Percentiles rank a stretch among this genome's conserved stretches.
phyloP scores from a whole-genome alignment of 2,888 invertebrate species.

The Pinctada fucata region DNA sequence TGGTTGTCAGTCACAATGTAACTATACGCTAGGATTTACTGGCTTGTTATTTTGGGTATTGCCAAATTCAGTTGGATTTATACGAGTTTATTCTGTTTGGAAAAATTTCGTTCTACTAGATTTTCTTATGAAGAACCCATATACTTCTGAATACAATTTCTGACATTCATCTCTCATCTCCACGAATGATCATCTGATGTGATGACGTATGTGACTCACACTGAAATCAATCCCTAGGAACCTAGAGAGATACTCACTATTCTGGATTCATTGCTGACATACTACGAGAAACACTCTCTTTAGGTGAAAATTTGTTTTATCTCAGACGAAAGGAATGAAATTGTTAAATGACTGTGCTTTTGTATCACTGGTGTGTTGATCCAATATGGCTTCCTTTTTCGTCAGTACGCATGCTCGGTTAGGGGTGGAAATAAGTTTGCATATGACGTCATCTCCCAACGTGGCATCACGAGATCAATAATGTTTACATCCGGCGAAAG shows the following conservation, averaged over 20 bases:
- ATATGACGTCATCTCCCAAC: slow-evolving; percentile 67
- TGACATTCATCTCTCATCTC: too few species aligned
- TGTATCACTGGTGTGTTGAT: slow-evolving; percentile 34
- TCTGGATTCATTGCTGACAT: slow-evolving; percentile 68
- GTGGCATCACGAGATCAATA: slow-evolving; percentile 67
- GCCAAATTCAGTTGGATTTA: too few species aligned
- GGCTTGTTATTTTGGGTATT: too few species aligned
- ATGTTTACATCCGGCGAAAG: slow-evolving; percentile 33
- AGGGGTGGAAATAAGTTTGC: slow-evolving; percentile 60
- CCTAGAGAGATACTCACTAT: slow-evolving; percentile 58
- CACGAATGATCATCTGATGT: background rate
- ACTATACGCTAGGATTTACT: too few species aligned
- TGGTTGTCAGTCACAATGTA: too few species aligned
- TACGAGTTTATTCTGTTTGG: too few species aligned
- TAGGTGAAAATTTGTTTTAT: slow-evolving; percentile 10
- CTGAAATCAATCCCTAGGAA: too few species aligned
- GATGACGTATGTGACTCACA: slow-evolving; percentile 17
- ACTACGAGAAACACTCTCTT: slow-evolving; percentile 29
- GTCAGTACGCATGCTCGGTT: slow-evolving; percentile 59
- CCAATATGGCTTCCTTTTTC: slow-evolving; percentile 72
- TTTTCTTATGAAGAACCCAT: too few species aligned
- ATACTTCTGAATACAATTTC: too few species aligned
- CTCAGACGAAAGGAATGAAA: slow-evolving; percentile 11
- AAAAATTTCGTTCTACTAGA: too few species aligned
- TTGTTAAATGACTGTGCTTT: slow-evolving; percentile 7